Conservation (phyloP, 2,797 vertebrate species). For the Botia kubotai region DNA sequence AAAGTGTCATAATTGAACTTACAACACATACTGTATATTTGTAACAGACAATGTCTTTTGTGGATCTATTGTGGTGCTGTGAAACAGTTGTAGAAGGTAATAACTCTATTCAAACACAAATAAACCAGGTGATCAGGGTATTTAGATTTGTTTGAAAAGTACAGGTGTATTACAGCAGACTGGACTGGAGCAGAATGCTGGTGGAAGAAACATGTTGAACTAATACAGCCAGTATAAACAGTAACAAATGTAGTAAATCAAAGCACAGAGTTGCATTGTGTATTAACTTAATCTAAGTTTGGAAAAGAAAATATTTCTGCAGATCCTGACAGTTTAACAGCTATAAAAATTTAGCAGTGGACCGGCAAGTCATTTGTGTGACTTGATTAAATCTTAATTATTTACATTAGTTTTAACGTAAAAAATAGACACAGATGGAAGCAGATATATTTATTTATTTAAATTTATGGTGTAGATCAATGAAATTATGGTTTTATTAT, state of each 20-base stretch:
- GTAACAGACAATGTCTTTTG: not conserved
- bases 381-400: not conserved
- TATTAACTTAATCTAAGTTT: conserved; percentile 5
- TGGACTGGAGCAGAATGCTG: not conserved
- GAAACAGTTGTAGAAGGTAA: too few relatives aligned
- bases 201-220: not conserved
- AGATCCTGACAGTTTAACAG: conserved; percentile 9
- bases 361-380: not conserved
- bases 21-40: too few relatives aligned
- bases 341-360: not conserved
- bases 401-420: not conserved
- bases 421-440: conserved; percentile 69
- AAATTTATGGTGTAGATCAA: conserved; percentile 73
- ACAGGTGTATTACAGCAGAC: not conserved
- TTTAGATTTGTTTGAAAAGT: not conserved
- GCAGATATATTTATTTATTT: conserved; percentile 70
- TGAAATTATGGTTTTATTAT: conserved; percentile 77
- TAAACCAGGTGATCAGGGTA: conserved; percentile 36
- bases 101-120: conserved; percentile 40
- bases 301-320: not conserved
- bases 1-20: too few relatives aligned
- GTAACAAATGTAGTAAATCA: conserved; percentile 1
- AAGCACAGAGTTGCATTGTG: not conserved
- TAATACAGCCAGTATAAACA: not conserved
- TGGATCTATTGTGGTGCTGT: not conserved